Percentiles rank a stretch among this genome's conserved stretches.
Conservation (phyloP, 2,113 vertebrate genomes). For the Neodon shergylaensis region DNA sequence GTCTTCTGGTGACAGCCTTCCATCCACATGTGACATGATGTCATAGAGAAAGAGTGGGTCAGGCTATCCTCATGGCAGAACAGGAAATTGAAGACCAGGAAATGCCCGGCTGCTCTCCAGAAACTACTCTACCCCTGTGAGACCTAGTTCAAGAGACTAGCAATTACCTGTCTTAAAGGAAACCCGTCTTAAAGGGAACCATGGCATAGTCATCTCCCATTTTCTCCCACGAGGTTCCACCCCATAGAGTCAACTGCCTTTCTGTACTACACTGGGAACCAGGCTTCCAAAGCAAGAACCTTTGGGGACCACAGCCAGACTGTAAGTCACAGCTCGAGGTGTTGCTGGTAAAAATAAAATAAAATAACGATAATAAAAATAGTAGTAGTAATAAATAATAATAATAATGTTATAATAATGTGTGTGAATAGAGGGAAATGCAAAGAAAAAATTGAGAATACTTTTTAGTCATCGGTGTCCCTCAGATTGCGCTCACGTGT, state of each 20-base stretch:
- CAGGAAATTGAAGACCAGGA: not conserved
- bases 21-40: not conserved
- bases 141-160: not conserved
- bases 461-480: not conserved
- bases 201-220: not conserved
- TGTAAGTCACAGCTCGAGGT: not conserved
- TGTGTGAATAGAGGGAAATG: not conserved
- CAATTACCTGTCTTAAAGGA: not conserved
- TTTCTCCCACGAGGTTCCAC: not conserved
- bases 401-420: not conserved
- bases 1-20: not conserved
- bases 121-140: not conserved
- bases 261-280: not conserved
- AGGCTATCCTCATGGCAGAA: not conserved
- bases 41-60: not conserved
- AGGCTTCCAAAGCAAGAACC: not conserved
- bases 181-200: not conserved
- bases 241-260: not conserved
- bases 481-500: not conserved
- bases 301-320: not conserved
- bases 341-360: not conserved
- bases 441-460: not conserved
- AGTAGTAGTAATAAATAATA: no score
- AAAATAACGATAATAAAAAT: not conserved
- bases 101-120: no score